Evolutionary conservation across 1,140 invertebrate species (phyloP).

Genomic region (Glossosoma conforme): DNA sequence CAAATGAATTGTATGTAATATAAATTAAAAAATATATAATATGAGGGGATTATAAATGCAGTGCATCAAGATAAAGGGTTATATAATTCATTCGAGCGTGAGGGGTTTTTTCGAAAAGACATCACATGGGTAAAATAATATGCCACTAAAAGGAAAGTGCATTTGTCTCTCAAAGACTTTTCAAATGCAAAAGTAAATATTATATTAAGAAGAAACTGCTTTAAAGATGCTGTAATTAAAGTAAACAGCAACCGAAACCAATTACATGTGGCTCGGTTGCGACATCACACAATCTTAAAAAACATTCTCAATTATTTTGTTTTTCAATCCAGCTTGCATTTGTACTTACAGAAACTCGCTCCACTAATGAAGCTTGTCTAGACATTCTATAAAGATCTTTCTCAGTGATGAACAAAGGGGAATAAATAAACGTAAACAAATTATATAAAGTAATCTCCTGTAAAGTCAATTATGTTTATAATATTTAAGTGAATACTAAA

Average conservation of each 20-base stretch:
- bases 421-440: not conserved
- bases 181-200: slow-evolving; percentile 7
- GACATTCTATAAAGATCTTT: slow-evolving; percentile 17
- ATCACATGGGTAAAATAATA: slow-evolving; percentile 9
- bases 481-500: no score
- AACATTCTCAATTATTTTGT: slow-evolving; percentile 14
- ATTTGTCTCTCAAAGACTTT: slow-evolving; percentile 6
- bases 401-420: not conserved
- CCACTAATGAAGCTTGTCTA: slow-evolving; percentile 27
- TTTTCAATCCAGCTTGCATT: slow-evolving; percentile 14
- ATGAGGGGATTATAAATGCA: no score
- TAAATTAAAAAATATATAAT: slow-evolving; percentile 8
- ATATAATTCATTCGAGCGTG: not conserved
- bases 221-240: slow-evolving; percentile 19
- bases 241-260: slow-evolving; percentile 24
- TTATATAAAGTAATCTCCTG: not conserved
- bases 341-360: slow-evolving; percentile 32
- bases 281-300: slow-evolving; percentile 23
- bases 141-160: slow-evolving; percentile 18
- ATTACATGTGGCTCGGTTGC: slow-evolving; percentile 25
- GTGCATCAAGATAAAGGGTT: not conserved
- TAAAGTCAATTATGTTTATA: no score
- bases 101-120: slow-evolving; percentile 1
- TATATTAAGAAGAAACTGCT: slow-evolving; percentile 7
- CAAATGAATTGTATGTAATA: slow-evolving; percentile 7